A percentile compares a stretch with the other conserved stretches of the same genome.
Conservation (phyloP, 2,888 invertebrate genomes). For the Lasioglossum figueresi region DNA sequence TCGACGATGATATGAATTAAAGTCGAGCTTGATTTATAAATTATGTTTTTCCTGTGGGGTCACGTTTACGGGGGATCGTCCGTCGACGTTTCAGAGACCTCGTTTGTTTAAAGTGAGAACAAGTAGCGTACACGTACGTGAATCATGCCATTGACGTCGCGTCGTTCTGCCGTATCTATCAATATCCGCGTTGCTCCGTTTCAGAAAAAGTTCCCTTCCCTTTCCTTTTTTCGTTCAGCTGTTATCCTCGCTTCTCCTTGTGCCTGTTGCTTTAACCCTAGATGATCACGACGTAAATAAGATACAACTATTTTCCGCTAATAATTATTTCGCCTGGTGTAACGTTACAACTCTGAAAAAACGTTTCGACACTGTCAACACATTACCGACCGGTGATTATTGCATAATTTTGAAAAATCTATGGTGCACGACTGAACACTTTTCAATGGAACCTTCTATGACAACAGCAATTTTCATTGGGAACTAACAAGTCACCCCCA, state of each 20-base stretch:
- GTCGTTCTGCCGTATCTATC: conserved; percentile 35
- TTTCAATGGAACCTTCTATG: too few relatives aligned
- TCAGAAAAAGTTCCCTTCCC: neutral
- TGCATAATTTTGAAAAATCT: too few relatives aligned
- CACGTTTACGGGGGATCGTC: conserved; percentile 48
- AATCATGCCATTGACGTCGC: conserved; percentile 51
- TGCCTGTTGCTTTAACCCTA: neutral
- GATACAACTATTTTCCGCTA: neutral
- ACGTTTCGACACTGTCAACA: too few relatives aligned
- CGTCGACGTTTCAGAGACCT: conserved; percentile 54
- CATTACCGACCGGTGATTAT: too few relatives aligned
- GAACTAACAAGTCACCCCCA: too few relatives aligned
- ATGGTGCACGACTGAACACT: too few relatives aligned
- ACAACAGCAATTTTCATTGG: too few relatives aligned
- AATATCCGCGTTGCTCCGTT: conserved; percentile 38
- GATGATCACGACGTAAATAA: neutral
- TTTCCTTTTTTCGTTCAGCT: neutral
- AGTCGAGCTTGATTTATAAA: conserved; percentile 60
- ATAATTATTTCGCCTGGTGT: neutral
- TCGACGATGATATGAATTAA: conserved; percentile 25
- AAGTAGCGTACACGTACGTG: conserved; percentile 7
- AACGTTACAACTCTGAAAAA: neutral
- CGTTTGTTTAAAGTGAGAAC: conserved; percentile 52
- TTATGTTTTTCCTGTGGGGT: conserved; percentile 67
- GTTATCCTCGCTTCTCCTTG: neutral